Base-by-base conservation (phyloP, 1,140 invertebrate genomes). In the Homalodisca vitripennis region DNA sequence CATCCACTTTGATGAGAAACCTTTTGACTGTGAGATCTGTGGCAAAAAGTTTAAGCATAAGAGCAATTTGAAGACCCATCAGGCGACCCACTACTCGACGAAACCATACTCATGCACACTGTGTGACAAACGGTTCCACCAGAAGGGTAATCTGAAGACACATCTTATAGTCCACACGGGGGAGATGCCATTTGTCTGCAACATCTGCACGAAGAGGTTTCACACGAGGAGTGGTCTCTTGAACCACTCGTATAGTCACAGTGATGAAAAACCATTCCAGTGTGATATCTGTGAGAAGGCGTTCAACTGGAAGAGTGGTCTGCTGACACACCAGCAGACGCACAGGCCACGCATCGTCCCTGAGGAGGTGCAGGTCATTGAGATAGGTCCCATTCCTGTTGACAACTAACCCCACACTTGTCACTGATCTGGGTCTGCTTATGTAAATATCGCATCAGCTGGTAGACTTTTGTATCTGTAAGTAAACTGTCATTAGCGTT, bases 241-340 rank as follows among this genome's bases (percentile, higher is more conserved):
- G n/a, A 47, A 67, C n/a, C 74, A 74, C 66, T 48, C 74, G 32
- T 70, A 74, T 32, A 74, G 76, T 41, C 80, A 81, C 67, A 79
- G 81, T 0, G 77, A 76, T 41, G 78, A 46, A 81, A 84, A 73
- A 3, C 82, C 82, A 2, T 84, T 82, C 72, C 74, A 79, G 48
- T 85, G 84, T 72, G 78, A 81, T 12, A 75, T 82, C 68, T 85
- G 84, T 74, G 81, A 80, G 27, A 84, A 84, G 71, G 79, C 81
- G 1, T 85, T 86, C 73, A 80, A 79, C 10, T 55, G 66, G 30
- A 48, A 57, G 32, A 27, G 26, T 55, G 53, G 31, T 14, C 51
- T 68, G 10, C 29, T 29, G 30, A 53, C 48, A 14, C 73, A 74
- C 24, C 57, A 60, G 29, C 29, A 72, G 64, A 73, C 66, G 3